These are phyloP conservation scores for Cochlearius cochlearius DNA, from an alignment of 2,113 vertebrate species.

Conservation along the genomic window DNA sequence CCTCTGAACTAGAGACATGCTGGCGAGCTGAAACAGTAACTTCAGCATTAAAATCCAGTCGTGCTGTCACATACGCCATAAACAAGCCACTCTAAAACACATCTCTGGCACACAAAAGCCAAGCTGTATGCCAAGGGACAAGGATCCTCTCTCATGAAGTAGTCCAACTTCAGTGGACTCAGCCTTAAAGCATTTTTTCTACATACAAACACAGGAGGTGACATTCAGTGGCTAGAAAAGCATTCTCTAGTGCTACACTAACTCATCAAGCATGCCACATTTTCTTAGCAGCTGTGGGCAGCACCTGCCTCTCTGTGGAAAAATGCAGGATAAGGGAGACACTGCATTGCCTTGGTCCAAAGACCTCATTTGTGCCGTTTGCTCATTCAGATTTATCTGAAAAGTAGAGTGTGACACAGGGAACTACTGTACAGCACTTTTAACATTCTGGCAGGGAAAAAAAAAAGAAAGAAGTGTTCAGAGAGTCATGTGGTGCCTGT, in stretches of 20 bases:
- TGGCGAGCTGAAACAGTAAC: neutral
- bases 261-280: neutral
- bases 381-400: neutral
- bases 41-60: neutral
- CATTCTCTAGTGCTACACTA: neutral
- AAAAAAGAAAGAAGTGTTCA: neutral
- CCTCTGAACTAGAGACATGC: neutral
- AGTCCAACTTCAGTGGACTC: neutral
- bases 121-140: neutral
- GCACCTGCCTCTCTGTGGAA: neutral
- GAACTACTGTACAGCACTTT: neutral
- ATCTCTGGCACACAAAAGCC: neutral
- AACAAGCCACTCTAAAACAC: neutral
- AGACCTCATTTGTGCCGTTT: neutral
- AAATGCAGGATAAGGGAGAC: neutral
- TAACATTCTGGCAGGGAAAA: neutral
- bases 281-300: neutral
- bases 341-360: neutral
- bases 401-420: neutral
- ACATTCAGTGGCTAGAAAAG: neutral
- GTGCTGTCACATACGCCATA: neutral
- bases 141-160: neutral
- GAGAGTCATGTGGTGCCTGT: neutral
- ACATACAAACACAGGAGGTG: neutral
- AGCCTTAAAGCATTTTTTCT: neutral